These are phyloP conservation scores for Pangasius larnaudii DNA, from an alignment of 2,797 vertebrate species.

Conservation along the genomic window DNA sequence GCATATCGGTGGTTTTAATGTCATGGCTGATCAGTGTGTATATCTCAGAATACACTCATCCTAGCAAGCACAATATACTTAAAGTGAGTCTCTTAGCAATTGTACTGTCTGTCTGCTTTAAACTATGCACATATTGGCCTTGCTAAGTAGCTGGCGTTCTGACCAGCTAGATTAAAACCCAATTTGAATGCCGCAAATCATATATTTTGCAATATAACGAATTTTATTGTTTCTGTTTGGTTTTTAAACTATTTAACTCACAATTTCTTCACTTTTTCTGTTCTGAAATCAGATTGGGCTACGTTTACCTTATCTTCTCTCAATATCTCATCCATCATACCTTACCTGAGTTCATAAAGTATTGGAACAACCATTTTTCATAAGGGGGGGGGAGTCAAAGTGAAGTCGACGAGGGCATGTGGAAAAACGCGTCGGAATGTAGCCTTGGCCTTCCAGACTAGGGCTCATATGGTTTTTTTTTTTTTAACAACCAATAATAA, in stretches of 20 bases:
- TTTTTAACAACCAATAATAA: background rate
- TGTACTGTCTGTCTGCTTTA: background rate
- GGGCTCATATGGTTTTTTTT: background rate
- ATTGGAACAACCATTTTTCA: background rate
- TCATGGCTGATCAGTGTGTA: background rate
- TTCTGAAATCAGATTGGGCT: background rate
- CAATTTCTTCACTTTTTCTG: background rate
- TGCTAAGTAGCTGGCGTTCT: background rate
- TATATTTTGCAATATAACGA: conserved; percentile 1
- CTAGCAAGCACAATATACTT: conserved; percentile 14
- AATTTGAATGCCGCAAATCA: background rate
- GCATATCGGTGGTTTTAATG: too few species aligned
- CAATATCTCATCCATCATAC: background rate
- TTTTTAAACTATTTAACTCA: background rate
- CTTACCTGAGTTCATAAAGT: background rate
- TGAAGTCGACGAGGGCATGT: conserved; percentile 8
- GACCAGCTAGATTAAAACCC: background rate
- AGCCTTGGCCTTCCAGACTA: background rate
- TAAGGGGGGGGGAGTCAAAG: background rate
- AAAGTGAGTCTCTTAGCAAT: background rate
- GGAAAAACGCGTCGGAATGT: background rate
- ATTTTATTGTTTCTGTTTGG: background rate
- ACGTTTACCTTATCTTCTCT: background rate
- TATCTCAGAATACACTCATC: background rate
- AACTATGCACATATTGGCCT: conserved; percentile 17